Conservation (phyloP, 2,113 vertebrate species). For the Rhinolophus ferrumequinum region DNA sequence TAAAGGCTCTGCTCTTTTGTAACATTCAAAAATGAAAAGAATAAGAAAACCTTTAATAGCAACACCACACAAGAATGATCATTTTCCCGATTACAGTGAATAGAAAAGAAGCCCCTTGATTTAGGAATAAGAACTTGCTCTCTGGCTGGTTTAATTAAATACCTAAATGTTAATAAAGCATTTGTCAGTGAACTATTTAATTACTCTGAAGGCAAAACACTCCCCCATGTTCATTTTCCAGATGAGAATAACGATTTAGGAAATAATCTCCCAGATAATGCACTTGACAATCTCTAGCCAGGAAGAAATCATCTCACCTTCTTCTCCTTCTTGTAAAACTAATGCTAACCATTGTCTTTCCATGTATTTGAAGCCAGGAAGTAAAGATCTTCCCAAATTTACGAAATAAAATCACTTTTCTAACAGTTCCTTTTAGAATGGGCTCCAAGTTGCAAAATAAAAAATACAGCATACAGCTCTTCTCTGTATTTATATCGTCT, state of each 20-base stretch:
- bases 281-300: not conserved
- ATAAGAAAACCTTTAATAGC: not conserved
- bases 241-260: not conserved
- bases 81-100: not conserved
- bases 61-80: not conserved
- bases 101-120: not conserved
- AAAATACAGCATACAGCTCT: slow-evolving; percentile 48
- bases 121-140: slow-evolving; percentile 29
- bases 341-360: not conserved
- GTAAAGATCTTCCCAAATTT: not conserved
- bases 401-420: slow-evolving; percentile 60
- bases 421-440: slow-evolving; percentile 56
- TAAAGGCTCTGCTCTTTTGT: not conserved
- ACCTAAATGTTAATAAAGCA: slow-evolving; percentile 35
- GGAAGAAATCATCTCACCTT: not conserved
- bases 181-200: slow-evolving; percentile 61
- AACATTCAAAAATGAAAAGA: slow-evolving; percentile 30
- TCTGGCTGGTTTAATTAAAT: slow-evolving; percentile 63
- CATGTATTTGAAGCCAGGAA: not conserved
- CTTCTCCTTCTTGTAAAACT: not conserved
- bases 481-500: slow-evolving; percentile 71
- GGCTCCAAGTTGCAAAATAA: slow-evolving; percentile 63
- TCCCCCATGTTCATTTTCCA: slow-evolving; percentile 54
- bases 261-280: slow-evolving; percentile 36
- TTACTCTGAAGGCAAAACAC: slow-evolving; percentile 50